Evolutionary conservation across 2,888 invertebrate species (phyloP).

Genomic region (Melanargia galathea): DNA sequence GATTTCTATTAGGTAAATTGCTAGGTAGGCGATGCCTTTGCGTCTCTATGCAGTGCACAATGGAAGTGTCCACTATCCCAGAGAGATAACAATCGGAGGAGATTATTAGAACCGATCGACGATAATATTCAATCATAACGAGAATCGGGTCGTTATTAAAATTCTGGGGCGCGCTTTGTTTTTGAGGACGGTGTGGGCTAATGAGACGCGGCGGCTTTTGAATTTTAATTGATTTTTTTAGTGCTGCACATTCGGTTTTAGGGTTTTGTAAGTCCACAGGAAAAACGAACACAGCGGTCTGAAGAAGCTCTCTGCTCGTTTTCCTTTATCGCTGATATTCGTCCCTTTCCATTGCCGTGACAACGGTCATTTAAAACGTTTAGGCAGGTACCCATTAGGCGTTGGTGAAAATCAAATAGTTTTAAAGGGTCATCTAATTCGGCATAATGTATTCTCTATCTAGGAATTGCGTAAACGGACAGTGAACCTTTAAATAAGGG

Average conservation of each 20-base stretch:
- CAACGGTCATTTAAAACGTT: too few relatives aligned
- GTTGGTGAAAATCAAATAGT: too few relatives aligned
- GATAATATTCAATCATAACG: constrained; percentile 48
- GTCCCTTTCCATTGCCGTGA: too few relatives aligned
- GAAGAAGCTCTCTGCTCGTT: too few relatives aligned
- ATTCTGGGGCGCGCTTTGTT: constrained; percentile 29
- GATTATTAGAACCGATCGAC: constrained; percentile 43
- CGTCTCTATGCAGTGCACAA: not conserved
- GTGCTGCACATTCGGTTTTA: not conserved
- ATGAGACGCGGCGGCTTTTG: constrained; percentile 32
- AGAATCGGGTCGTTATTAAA: constrained; percentile 25
- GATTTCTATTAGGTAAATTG: not conserved
- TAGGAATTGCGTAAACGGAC: too few relatives aligned
- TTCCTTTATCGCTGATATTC: too few relatives aligned
- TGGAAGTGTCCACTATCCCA: constrained; percentile 14
- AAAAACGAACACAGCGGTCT: too few relatives aligned
- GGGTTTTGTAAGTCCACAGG: not conserved
- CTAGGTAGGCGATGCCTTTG: not conserved
- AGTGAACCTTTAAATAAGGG: too few relatives aligned
- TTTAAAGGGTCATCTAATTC: too few relatives aligned
- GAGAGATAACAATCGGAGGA: constrained; percentile 37
- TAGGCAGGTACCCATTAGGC: too few relatives aligned
- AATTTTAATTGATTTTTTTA: constrained; percentile 26
- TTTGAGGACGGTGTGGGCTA: constrained; percentile 26
- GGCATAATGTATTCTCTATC: too few relatives aligned